These are phyloP conservation scores for Alaudala cheleensis DNA, from an alignment of 2,113 vertebrate species.

Conservation along the genomic window DNA sequence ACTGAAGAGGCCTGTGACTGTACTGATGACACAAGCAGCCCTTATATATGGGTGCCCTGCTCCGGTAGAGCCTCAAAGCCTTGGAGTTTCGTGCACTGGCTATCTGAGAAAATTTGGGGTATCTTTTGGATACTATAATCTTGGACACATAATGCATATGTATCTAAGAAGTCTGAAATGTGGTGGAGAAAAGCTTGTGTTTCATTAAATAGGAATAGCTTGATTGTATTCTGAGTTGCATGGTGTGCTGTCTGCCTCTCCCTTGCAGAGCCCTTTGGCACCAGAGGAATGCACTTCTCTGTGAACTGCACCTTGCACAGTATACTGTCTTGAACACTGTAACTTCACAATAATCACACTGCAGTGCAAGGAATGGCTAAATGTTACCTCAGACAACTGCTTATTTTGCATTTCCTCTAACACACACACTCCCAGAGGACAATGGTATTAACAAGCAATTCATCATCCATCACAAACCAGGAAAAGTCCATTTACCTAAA, in stretches of 20 bases:
- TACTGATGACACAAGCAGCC: background rate
- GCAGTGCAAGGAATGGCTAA: background rate
- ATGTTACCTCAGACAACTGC: background rate
- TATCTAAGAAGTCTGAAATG: background rate
- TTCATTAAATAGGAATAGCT: background rate
- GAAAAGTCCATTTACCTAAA: constrained; percentile 79
- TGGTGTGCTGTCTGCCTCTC: background rate
- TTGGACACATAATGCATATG: background rate
- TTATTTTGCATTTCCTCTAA: background rate
- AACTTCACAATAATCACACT: background rate
- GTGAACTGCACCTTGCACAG: background rate
- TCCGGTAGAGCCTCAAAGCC: background rate
- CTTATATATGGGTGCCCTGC: accelerated
- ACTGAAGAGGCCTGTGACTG: background rate
- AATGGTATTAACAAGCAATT: background rate
- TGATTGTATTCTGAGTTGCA: background rate
- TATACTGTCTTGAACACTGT: background rate
- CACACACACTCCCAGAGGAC: background rate
- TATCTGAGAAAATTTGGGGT: background rate
- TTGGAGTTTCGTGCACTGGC: background rate
- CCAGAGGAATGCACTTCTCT: background rate
- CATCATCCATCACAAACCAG: background rate
- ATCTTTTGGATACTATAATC: background rate
- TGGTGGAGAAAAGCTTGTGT: background rate
- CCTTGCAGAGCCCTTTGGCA: background rate